Base-by-base conservation (phyloP, 2,888 invertebrate species). In the Lypha dubia region DNA sequence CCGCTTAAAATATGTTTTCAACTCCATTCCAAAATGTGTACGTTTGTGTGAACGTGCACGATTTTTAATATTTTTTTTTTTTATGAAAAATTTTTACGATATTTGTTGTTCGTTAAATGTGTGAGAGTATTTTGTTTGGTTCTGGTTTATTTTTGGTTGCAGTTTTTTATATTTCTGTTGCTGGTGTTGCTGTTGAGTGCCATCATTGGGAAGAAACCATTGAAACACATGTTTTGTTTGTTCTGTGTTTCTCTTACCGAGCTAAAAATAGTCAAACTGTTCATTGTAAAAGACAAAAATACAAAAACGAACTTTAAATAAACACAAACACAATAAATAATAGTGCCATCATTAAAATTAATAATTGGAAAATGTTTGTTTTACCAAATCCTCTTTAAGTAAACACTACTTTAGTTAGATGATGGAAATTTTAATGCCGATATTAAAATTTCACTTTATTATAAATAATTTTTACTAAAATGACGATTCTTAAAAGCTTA, bases 161-260 rank as follows among this genome's bases (percentile, higher is more conserved):
- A 86, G 68, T 81, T 75, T 28, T 75, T 80, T 46, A 71, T 71
- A 20, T 9, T 74, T 38, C 13, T 71, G 77, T 20, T 70, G 75
- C 17, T 74, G 35, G 11, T 73, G 44, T 17, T 49, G 20, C 24
- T 80, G 76, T 71, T 84, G 76, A 85, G 73, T 86, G 82, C 73
- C 77, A 85, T 62, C 81, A 74, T 81, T 84, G 77, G 62, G 75
- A 82, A 58, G 75, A 82, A 86, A 86, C 86, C 77, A 84, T 84
- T 79, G 80, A 76, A 83, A 87, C 86, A 87, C 84, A 87, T 87
- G 87, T 87, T 86, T 82, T 67, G 84, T 81, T 32, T 68, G 73
- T 80, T 83, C n/a, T n/a, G n/a, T n/a, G n/a, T n/a, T n/a, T n/a
- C 51, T 65, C 73, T 62, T 82, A 81, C 63, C 49, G 44, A 24